Conservation (phyloP, 2,113 vertebrate species). For the rat (Rattus norvegicus) region GRCr8 NC_086021.1:58513501-58514000, state of each 20-base stretch:
- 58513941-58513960: not conserved
- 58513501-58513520: slow-evolving; percentile 56
- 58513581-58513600: slow-evolving; percentile 67
- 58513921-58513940: not conserved
- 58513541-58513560: not conserved
- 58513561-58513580: slow-evolving; percentile 70
- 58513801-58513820: slow-evolving; percentile 73
- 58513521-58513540: slow-evolving; percentile 6
- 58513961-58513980: not conserved
- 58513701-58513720: slow-evolving; percentile 41
- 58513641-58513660: slow-evolving; percentile 76
- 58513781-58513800: slow-evolving; percentile 36
- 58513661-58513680: slow-evolving; percentile 70
- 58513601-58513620: slow-evolving; percentile 76
- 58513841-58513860: slow-evolving; percentile 52
- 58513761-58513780: slow-evolving; percentile 62
- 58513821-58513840: slow-evolving; percentile 66
- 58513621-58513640: slow-evolving; percentile 67
- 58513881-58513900: slow-evolving; percentile 51
- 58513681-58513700: not conserved
- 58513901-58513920: not conserved
- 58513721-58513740: slow-evolving; percentile 62
- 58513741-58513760: slow-evolving; percentile 59
- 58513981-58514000: slow-evolving; percentile 32
- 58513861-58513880: slow-evolving; percentile 59